phyloP scores from a whole-genome alignment of 2,113 vertebrate genomes.

The Mustela lutreola region DNA sequence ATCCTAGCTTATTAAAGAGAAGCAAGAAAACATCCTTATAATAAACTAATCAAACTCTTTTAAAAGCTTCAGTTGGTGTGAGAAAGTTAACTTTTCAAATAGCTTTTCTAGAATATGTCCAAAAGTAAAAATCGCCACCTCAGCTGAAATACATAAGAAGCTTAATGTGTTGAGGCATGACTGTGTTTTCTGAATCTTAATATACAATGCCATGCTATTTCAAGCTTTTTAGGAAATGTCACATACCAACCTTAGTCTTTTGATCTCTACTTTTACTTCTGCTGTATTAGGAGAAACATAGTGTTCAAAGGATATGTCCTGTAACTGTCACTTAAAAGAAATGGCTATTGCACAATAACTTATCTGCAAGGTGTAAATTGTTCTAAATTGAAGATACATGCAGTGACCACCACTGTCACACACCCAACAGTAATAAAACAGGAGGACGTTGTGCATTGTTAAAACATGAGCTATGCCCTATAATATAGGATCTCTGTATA shows the following conservation, averaged over 20 bases:
- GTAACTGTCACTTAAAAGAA: constrained; percentile 76
- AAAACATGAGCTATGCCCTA: neutral
- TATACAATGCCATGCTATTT: constrained; percentile 68
- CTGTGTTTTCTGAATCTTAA: constrained; percentile 72
- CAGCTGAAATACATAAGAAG: constrained; percentile 82
- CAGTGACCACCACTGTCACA: constrained; percentile 82
- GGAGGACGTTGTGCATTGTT: constrained; percentile 65
- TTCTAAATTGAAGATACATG: constrained; percentile 80
- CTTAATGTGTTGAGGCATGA: constrained; percentile 67
- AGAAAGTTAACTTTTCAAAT: constrained; percentile 85
- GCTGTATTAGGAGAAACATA: constrained; percentile 59
- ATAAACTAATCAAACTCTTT: constrained; percentile 86
- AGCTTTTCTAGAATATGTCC: constrained; percentile 80
- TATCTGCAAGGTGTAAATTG: constrained; percentile 76
- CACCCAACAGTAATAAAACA: constrained; percentile 73
- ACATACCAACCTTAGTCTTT: constrained; percentile 48
- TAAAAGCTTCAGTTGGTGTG: constrained; percentile 83
- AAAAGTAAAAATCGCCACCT: constrained; percentile 85
- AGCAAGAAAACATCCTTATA: constrained; percentile 83
- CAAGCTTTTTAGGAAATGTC: constrained; percentile 62
- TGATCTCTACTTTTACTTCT: constrained; percentile 78
- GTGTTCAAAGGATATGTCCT: constrained; percentile 65
- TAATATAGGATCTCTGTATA: neutral
- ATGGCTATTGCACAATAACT: constrained; percentile 76
- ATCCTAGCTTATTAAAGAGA: constrained; percentile 88